Conservation (phyloP, 1,140 invertebrate genomes). For the Oedothorax gibbosus region DNA sequence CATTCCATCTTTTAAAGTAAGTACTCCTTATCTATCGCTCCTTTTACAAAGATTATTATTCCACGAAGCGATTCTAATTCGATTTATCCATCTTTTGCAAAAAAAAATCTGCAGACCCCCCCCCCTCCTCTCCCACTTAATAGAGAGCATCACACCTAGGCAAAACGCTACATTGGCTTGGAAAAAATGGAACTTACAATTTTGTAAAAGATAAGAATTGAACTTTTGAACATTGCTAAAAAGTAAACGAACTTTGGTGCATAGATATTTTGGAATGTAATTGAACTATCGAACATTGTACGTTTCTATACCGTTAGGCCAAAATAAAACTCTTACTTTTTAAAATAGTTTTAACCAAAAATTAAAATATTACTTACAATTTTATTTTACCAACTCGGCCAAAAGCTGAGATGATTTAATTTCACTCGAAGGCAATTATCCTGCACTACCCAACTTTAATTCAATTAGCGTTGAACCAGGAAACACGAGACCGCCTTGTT, state of each 20-base stretch:
- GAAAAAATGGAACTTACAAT: too few species aligned
- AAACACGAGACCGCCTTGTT: slow-evolving; percentile 39
- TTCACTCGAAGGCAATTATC: slow-evolving; percentile 59
- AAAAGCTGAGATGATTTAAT: slow-evolving; percentile 58
- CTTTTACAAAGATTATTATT: slow-evolving; percentile 5
- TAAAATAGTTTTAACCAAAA: too few species aligned
- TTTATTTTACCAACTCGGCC: neutral
- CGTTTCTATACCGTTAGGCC: too few species aligned
- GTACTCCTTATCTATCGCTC: slow-evolving; percentile 15
- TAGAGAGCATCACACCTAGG: slow-evolving; percentile 50
- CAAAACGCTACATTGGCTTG: too few species aligned
- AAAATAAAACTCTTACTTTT: too few species aligned
- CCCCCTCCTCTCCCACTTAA: slow-evolving; percentile 29
- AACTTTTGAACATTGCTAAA: too few species aligned
- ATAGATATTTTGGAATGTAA: too few species aligned
- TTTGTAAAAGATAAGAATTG: too few species aligned
- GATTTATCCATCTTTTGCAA: slow-evolving; percentile 33
- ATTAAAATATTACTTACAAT: neutral
- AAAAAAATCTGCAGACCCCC: slow-evolving; percentile 10
- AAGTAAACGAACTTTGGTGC: too few species aligned
- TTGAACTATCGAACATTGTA: too few species aligned
- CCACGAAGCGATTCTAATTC: slow-evolving; percentile 41
- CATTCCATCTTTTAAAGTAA: slow-evolving; percentile 46
- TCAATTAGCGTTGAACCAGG: slow-evolving; percentile 54
- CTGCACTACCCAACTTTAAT: slow-evolving; percentile 58